A percentile compares a stretch with the other conserved stretches of the same genome.
Conservation (phyloP, 92 coral and sea anemone genomes). For the Epizoanthus rinbou region DNA sequence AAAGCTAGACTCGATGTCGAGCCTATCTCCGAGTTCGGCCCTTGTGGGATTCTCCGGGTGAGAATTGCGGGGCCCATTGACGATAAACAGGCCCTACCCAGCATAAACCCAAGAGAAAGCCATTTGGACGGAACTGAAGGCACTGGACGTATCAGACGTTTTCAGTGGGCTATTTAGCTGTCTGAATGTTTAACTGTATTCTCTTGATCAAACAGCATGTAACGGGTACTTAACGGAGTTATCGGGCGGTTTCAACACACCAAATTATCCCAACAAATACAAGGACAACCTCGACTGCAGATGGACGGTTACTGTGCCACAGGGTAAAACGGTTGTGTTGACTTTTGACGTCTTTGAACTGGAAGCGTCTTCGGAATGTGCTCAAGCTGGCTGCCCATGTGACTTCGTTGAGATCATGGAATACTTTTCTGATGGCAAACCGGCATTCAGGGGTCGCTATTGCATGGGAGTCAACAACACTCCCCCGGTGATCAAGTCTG, state of each 20-base stretch:
- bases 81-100: too few species aligned
- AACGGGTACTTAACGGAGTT: not conserved
- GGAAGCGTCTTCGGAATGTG: slow-evolving; percentile 3
- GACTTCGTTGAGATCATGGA: slow-evolving; percentile 29
- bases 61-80: too few species aligned
- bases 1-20: too few species aligned
- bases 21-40: too few species aligned
- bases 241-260: slow-evolving; percentile 9
- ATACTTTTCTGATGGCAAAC: slow-evolving; percentile 13
- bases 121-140: too few species aligned
- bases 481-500: slow-evolving; percentile 30
- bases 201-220: slow-evolving; percentile 8
- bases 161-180: not conserved
- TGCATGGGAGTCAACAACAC: slow-evolving; percentile 35
- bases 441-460: slow-evolving; percentile 21
- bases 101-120: too few species aligned
- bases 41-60: too few species aligned
- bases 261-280: slow-evolving; percentile 19
- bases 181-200: not conserved
- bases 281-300: slow-evolving; percentile 14
- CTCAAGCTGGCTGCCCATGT: slow-evolving; percentile 16
- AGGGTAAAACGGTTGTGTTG: slow-evolving; percentile 12
- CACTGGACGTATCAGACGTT: not conserved
- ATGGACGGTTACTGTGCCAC: slow-evolving; percentile 24
- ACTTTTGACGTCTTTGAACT: slow-evolving; percentile 33